Conservation (phyloP, 2,888 invertebrate species). For the Elegia similella region DNA sequence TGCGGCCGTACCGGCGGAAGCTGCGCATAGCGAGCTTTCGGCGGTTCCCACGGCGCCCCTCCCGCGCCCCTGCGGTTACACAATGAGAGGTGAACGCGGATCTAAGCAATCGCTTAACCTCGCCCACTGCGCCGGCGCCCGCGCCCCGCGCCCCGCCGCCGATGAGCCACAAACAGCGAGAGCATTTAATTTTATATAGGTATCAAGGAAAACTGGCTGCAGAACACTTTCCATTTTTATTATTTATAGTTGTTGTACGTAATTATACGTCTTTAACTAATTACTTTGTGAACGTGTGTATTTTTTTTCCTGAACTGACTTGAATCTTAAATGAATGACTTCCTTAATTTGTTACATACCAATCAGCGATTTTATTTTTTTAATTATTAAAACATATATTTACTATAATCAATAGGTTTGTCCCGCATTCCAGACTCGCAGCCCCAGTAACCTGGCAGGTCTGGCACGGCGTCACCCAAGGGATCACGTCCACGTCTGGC, state of each 20-base stretch:
- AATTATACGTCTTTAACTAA: constrained; percentile 10
- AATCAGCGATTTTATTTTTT: too few relatives aligned
- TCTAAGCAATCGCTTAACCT: constrained; percentile 82
- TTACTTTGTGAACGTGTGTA: constrained; percentile 5
- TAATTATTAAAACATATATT: too few relatives aligned
- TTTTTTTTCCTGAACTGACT: neutral
- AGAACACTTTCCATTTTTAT: constrained; percentile 26
- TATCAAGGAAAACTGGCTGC: constrained; percentile 27
- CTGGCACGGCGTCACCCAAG: constrained; percentile 2
- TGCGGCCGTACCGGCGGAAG: constrained; percentile 73
- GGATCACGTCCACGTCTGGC: constrained; percentile 1
- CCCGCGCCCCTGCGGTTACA: constrained; percentile 64
- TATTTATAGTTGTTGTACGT: constrained; percentile 17
- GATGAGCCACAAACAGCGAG: constrained; percentile 26
- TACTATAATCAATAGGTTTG: too few relatives aligned
- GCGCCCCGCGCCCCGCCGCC: constrained; percentile 32
- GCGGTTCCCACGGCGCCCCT: constrained; percentile 76
- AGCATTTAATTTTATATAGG: constrained; percentile 23
- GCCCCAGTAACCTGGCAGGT: neutral
- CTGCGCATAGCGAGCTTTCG: constrained; percentile 76
- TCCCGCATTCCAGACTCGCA: too few relatives aligned
- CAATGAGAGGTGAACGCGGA: constrained; percentile 81
- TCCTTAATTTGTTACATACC: too few relatives aligned
- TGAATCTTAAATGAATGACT: too few relatives aligned
- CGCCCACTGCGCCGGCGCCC: constrained; percentile 70